Conservation (phyloP, 2,113 vertebrate genomes). For the Grammomys surdaster region DNA sequence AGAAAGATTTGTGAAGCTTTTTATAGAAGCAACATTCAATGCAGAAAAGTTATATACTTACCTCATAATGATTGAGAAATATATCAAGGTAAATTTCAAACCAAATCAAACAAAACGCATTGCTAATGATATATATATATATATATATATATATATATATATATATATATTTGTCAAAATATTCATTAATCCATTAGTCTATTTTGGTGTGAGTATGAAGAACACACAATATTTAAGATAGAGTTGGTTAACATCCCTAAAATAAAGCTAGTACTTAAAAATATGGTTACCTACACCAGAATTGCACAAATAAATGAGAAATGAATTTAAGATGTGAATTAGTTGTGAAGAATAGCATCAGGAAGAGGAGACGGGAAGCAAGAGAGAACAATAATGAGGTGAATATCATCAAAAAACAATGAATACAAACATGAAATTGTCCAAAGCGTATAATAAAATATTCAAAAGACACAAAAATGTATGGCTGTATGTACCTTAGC, state of each 20-base stretch:
- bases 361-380: not conserved
- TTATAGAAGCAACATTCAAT: not conserved
- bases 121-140: not conserved
- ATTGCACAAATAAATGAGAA: not conserved
- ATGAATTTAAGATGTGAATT: not conserved
- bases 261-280: not conserved
- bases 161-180: not conserved
- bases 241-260: not conserved
- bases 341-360: not conserved
- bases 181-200: not conserved
- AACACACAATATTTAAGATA: not conserved
- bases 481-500: not conserved
- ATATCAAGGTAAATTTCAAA: not conserved
- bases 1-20: not conserved
- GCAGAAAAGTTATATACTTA: not conserved
- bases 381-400: no score
- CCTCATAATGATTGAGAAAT: not conserved
- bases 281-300: not conserved
- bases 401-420: not conserved
- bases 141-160: not conserved
- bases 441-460: not conserved
- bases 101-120: not conserved
- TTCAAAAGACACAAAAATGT: not conserved
- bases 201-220: not conserved
- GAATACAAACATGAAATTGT: not conserved